Evolutionary conservation across 23 tunicate species (phyloP).

Genomic region (Botrylloides violaceus): DNA sequence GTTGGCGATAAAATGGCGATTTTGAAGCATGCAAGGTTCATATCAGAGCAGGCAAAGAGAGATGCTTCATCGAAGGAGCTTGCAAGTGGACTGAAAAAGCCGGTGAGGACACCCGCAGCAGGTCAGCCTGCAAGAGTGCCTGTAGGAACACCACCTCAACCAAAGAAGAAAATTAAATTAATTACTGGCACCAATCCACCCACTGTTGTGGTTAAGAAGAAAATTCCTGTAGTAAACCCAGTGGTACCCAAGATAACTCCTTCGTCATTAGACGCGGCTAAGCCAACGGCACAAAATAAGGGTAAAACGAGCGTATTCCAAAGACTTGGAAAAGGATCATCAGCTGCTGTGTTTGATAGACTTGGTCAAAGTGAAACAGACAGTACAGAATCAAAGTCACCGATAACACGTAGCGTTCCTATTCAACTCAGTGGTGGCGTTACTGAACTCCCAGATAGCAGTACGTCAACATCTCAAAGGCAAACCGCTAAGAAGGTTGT

Average conservation of each 20-base stretch:
- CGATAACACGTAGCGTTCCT: too few relatives aligned
- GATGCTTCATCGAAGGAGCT: conserved; percentile 20
- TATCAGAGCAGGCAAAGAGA: conserved; percentile 35
- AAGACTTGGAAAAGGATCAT: background rate
- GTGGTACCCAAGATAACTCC: too few relatives aligned
- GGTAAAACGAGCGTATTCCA: background rate
- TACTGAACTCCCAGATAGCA: too few relatives aligned
- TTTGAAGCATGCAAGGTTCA: conserved; percentile 56
- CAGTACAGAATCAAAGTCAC: too few relatives aligned
- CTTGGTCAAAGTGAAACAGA: too few relatives aligned
- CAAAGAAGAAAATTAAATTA: background rate
- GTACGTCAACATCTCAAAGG: background rate
- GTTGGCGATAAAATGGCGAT: conserved; percentile 85
- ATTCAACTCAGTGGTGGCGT: too few relatives aligned
- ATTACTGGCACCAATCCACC: background rate
- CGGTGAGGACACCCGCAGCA: background rate
- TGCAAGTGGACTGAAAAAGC: conserved; percentile 7
- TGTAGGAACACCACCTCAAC: background rate
- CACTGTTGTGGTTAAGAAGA: background rate
- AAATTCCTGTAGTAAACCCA: background rate
- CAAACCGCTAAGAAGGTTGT: conserved; percentile 10
- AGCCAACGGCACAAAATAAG: too few relatives aligned
- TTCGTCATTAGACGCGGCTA: too few relatives aligned
- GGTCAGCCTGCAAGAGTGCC: background rate
- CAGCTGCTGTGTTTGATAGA: too few relatives aligned